These are phyloP conservation scores for Caradrina clavipalpis DNA, from an alignment of 2,888 invertebrate genomes.

Conservation along the genomic window DNA sequence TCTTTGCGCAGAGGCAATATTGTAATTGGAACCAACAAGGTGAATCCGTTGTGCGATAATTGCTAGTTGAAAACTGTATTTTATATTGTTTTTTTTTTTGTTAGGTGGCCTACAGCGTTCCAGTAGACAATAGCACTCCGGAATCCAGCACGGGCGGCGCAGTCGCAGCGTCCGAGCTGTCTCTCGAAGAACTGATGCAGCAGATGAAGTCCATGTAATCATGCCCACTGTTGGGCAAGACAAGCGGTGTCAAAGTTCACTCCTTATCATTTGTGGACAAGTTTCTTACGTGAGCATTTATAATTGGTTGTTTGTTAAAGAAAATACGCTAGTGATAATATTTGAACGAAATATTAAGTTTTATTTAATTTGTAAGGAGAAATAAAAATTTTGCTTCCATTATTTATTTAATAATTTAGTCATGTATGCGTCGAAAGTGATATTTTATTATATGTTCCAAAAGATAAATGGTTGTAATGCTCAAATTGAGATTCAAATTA, in stretches of 20 bases:
- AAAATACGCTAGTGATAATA: conserved; percentile 20
- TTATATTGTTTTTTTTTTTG: background rate
- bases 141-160: conserved; percentile 85
- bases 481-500: conserved; percentile 40
- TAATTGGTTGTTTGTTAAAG: conserved; percentile 35
- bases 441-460: background rate
- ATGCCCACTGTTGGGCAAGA: conserved; percentile 9
- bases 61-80: background rate
- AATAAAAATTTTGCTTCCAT: background rate
- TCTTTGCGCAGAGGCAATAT: no score
- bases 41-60: no score
- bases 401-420: conserved; percentile 6
- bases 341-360: conserved; percentile 20
- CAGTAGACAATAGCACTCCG: conserved; percentile 85
- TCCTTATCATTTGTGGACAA: conserved; percentile 48
- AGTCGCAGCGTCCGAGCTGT: conserved; percentile 90
- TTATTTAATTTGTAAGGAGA: conserved; percentile 10
- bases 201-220: conserved; percentile 96
- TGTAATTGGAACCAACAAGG: no score
- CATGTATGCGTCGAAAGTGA: conserved; percentile 1
- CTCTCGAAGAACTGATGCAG: conserved; percentile 97
- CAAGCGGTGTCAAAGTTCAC: conserved; percentile 4
- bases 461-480: conserved; percentile 20
- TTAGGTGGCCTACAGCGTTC: conserved; percentile 94
- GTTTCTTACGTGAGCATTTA: conserved; percentile 47